Percentiles rank a stretch among this genome's conserved stretches.
phyloP scores from a whole-genome alignment of 2,113 vertebrate species.

The Dissostichus mawsoni region DNA sequence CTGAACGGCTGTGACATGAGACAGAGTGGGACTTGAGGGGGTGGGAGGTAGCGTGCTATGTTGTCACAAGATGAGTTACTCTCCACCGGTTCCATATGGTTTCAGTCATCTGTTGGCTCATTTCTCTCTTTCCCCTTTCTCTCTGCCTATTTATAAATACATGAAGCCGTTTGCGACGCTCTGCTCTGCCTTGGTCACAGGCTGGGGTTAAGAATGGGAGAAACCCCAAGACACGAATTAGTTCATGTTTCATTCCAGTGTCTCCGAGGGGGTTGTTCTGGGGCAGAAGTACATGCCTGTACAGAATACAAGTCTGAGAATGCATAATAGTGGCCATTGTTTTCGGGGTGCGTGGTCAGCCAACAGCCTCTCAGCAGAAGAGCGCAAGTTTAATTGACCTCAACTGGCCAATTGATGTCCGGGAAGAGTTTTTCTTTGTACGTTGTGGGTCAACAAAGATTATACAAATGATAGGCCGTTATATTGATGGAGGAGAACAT shows the following conservation, averaged over 20 bases:
- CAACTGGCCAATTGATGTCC: slow-evolving; percentile 29
- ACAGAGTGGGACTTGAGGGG: slow-evolving; percentile 60
- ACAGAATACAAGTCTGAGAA: slow-evolving; percentile 45
- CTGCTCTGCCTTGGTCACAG: slow-evolving; percentile 57
- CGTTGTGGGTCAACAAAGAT: slow-evolving; percentile 36
- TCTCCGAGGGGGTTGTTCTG: slow-evolving; percentile 60
- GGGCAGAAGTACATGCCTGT: slow-evolving; percentile 40
- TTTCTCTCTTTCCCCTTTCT: slow-evolving; percentile 46
- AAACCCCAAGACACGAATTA: slow-evolving; percentile 69
- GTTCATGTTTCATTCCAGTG: slow-evolving; percentile 67
- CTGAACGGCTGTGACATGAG: slow-evolving; percentile 71
- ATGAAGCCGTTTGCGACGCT: slow-evolving; percentile 37
- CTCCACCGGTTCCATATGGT: slow-evolving; percentile 73
- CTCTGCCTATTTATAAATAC: slow-evolving; percentile 71
- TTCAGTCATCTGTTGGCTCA: slow-evolving; percentile 69
- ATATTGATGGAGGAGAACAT: slow-evolving; percentile 36
- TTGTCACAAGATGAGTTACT: slow-evolving; percentile 77
- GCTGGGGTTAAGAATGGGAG: slow-evolving; percentile 65
- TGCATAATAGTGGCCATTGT: slow-evolving; percentile 65
- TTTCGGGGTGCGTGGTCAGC: slow-evolving; percentile 37
- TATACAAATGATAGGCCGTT: slow-evolving; percentile 20
- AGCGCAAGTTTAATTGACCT: slow-evolving; percentile 48
- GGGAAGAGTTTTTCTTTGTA: slow-evolving; percentile 27
- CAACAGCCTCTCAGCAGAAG: slow-evolving; percentile 42
- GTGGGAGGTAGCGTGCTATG: slow-evolving; percentile 17